Base-by-base conservation (phyloP, 2,888 invertebrate species). In the Zygothrica quintamaculata region DNA sequence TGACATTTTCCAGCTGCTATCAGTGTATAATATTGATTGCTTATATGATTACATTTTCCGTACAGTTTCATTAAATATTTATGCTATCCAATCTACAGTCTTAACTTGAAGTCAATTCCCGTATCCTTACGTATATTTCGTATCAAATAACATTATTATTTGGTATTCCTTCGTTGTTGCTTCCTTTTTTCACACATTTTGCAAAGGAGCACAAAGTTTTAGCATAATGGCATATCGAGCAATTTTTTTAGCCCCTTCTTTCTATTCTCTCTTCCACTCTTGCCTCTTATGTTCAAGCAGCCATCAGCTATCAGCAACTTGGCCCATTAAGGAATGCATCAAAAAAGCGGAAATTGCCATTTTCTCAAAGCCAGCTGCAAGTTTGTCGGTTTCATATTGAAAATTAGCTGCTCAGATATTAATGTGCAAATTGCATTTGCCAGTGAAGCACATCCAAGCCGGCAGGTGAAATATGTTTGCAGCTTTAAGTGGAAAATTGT, bases 381-480 rank as follows among this genome's bases (percentile, higher is more conserved):
- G 74, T 65, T 71, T 67, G 64, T 56, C 77, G 55, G 68, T 69
- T 61, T 52, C 55, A 75, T 81, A 78, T 81, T 77, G 78, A 81
- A 77, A 75, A 81, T 81, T 81, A 75, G 73, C 69, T 73, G 48
- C 65, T 67, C 60, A 56, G 69, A 75, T 75, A 82, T 79, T 76
- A 78, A 78, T 73, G 78, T 64, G 59, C 64, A 68, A 74, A 78
- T 74, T 73, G 78, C 75, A 67, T 67, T 78, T 50, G 47, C 66
- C 72, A 66, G 72, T 55, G 66, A 65, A 46, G 55, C 64, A 55
- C 70, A 61, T 44, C 62, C 55, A 44, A n/a, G n/a, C 57, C 58
- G 15, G 66, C 58, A 16, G 66, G 64, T 56, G 55, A 39, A 39
- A 46, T 34, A 13, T 25, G 22, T n/a, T n/a, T 25, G 47, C 44